Evolutionary conservation across 2,113 vertebrate species (phyloP), one percentile per base, ranked within the genome.

Genomic region (Sinocyclocheilus anophthalmus): DNA sequence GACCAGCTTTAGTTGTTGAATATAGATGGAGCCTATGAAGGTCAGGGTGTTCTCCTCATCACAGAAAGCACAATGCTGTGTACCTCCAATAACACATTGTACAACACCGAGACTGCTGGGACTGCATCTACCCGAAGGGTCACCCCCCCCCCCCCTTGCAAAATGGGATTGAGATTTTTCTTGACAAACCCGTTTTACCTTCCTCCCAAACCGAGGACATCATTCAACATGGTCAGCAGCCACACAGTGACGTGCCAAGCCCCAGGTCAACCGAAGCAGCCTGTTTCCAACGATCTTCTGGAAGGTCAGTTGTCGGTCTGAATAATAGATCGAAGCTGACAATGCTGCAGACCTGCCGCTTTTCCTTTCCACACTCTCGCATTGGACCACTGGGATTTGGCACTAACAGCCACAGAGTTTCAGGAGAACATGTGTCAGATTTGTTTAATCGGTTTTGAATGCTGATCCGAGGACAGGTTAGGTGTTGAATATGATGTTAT

Each of bases 291-390:
- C 86, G 82, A 90, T 92, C 88, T 88, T 90, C 70, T 67, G 92
- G 92, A 94, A 94, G 93, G 93, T 95, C 94, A 93, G 91, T 90
- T 93, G 93, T 94, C 93, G 92, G 90, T 89, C 91, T 89, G 87
- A 91, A 90, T 93, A 88, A 91, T 76, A 75, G 88, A 72, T 70
- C 39, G 75, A 75, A 93, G 87, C 88, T 91, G 89, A 92, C 91
- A 90, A 89, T 88, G 78, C 76, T 80, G 88, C 80, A 87, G 89
- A 91, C 76, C 87, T 87, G 82, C 79, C 85, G 76, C 89, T 90
- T 26, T 72, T 63, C 20, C 83, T 88, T 90, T 86, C 88, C 89
- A 79, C 57, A 86, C 57, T 76, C 84, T 90, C 37, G 80, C 88
- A 37, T 82, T 84, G 88, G 90, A 87, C 90, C 88, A 55, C 91